Conservation (phyloP, 2,797 vertebrate genomes). For the Megaceryle alcyon region DNA sequence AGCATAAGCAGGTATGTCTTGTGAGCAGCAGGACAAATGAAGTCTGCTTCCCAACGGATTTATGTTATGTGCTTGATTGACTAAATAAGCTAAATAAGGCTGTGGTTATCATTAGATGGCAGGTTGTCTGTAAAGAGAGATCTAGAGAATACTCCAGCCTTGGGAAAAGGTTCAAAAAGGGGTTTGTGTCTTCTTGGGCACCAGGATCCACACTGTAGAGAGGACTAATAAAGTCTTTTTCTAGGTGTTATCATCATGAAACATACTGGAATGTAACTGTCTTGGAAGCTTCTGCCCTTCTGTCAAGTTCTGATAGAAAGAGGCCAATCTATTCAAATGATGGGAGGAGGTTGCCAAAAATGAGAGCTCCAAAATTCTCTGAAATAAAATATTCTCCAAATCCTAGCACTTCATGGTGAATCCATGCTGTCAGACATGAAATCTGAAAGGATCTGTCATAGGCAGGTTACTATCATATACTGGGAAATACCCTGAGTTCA, state of each 20-base stretch:
- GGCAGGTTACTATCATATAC: accelerated
- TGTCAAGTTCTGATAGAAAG: background rate
- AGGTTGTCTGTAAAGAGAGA: background rate
- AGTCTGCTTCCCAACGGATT: background rate
- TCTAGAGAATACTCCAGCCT: background rate
- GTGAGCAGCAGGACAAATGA: background rate
- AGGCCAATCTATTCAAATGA: background rate
- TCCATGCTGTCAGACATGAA: background rate
- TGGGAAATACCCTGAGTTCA: background rate
- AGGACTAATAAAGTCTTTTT: background rate
- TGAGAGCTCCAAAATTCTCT: background rate
- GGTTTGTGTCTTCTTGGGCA: background rate
- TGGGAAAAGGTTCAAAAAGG: background rate
- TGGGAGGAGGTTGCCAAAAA: background rate
- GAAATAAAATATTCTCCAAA: background rate
- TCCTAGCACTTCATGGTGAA: background rate
- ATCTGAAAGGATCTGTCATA: background rate
- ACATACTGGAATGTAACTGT: background rate
- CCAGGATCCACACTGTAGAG: background rate
- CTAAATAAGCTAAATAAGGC: background rate
- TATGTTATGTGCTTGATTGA: background rate
- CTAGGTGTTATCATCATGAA: background rate
- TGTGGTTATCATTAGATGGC: background rate
- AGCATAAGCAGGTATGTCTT: background rate
- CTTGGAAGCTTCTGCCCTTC: background rate